phyloP scores from a whole-genome alignment of 2,888 invertebrate species.

The Caradrina clavipalpis region DNA sequence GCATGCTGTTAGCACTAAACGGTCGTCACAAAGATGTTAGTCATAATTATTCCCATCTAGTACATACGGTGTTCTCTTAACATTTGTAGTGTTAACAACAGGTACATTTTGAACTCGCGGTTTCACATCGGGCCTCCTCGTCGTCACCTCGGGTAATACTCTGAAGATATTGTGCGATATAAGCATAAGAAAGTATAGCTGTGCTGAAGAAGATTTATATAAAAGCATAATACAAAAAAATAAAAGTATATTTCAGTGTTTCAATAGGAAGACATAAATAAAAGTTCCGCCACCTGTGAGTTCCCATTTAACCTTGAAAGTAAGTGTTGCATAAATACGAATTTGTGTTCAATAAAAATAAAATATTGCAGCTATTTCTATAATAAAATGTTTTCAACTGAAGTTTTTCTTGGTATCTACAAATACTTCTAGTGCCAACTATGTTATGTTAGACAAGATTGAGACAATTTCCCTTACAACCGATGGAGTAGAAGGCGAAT shows the following conservation, averaged over 20 bases:
- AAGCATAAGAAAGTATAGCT: slow-evolving; percentile 62
- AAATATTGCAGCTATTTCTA: slow-evolving; percentile 31
- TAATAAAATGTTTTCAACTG: slow-evolving; percentile 4
- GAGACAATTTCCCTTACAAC: background rate
- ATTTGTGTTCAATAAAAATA: slow-evolving; percentile 34
- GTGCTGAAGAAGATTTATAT: slow-evolving; percentile 43
- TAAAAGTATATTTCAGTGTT: slow-evolving; percentile 19
- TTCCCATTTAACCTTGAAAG: slow-evolving; percentile 40
- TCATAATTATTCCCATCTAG: slow-evolving; percentile 65
- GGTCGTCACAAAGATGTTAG: slow-evolving; percentile 62
- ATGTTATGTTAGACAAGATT: background rate
- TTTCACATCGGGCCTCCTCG: slow-evolving; percentile 77
- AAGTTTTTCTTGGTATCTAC: background rate
- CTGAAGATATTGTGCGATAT: slow-evolving; percentile 80
- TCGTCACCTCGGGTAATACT: slow-evolving; percentile 77
- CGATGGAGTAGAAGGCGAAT: background rate
- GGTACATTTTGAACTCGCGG: slow-evolving; percentile 72
- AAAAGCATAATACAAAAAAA: slow-evolving; percentile 39
- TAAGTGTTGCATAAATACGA: slow-evolving; percentile 32
- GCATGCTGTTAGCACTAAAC: slow-evolving; percentile 65
- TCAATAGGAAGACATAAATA: slow-evolving; percentile 34
- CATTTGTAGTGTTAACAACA: slow-evolving; percentile 75
- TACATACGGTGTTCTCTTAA: slow-evolving; percentile 83
- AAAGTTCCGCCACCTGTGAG: slow-evolving; percentile 54
- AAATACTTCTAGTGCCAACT: background rate